Conservation (phyloP, 1,140 invertebrate species). For the Bombus superbus region DNA sequence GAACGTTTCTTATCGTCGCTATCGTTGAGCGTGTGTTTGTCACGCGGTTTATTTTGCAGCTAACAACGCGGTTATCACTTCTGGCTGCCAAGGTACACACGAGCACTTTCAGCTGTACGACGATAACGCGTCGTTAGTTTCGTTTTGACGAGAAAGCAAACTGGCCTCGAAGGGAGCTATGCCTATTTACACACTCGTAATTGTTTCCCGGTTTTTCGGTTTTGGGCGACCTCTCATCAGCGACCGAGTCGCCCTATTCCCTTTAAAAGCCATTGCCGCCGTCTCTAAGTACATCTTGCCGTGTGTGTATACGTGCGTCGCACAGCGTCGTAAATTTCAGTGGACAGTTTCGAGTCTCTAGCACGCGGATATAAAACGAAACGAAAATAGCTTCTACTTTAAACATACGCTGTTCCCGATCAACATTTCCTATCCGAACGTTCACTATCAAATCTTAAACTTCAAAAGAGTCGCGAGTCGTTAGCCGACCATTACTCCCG, state of each 20-base stretch:
- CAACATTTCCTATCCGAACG: not conserved
- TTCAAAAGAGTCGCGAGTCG: not conserved
- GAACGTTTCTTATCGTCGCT: conserved; percentile 45
- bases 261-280: conserved; percentile 7
- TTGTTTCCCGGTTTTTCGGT: not conserved
- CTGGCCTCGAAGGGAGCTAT: not conserved
- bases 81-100: conserved; percentile 18
- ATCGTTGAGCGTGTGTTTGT: conserved; percentile 32
- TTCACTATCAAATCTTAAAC: not conserved
- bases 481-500: conserved; percentile 29
- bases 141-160: not conserved
- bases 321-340: conserved; percentile 1
- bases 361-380: not conserved
- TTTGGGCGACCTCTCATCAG: not conserved
- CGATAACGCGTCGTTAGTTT: conserved; percentile 13
- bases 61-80: conserved; percentile 39
- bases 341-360: not conserved
- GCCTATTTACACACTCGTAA: not conserved
- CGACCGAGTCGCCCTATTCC: conserved; percentile 12
- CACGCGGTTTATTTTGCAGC: conserved; percentile 29
- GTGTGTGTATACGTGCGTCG: not conserved
- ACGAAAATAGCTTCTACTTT: conserved; percentile 12
- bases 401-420: not conserved
- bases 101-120: conserved; percentile 19
- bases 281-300: not conserved